Evolutionary conservation across 1,140 invertebrate genomes (phyloP).

Genomic region (Gerris buenoi): DNA sequence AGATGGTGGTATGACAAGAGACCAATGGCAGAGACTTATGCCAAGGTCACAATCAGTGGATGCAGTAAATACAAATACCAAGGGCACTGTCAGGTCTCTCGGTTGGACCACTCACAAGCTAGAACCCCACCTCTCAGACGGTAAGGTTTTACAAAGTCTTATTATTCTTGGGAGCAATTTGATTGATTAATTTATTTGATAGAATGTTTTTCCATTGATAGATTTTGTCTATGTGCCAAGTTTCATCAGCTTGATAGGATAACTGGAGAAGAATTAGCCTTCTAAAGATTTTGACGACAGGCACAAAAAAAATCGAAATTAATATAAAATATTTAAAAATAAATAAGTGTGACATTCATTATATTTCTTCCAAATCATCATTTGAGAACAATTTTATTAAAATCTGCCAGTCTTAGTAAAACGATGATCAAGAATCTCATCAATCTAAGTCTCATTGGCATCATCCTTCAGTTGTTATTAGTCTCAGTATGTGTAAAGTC

Average conservation of each 20-base stretch:
- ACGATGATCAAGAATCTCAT: not conserved
- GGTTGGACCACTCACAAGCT: conserved; percentile 37
- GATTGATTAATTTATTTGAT: too few species aligned
- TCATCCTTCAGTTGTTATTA: not conserved
- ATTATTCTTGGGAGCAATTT: too few species aligned
- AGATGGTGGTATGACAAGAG: conserved; percentile 26
- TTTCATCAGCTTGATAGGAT: too few species aligned
- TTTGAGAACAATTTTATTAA: too few species aligned
- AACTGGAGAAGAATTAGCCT: too few species aligned
- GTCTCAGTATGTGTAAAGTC: not conserved
- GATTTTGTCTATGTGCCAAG: too few species aligned
- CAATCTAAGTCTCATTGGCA: not conserved
- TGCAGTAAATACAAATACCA: conserved; percentile 58
- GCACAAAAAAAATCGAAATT: too few species aligned
- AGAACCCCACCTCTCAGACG: conserved; percentile 29
- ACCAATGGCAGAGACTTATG: conserved; percentile 34
- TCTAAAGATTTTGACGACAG: too few species aligned
- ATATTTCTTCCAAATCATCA: too few species aligned
- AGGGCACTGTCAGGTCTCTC: conserved; percentile 49
- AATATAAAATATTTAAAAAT: too few species aligned
- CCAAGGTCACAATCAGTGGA: conserved; percentile 56
- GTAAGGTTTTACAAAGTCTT: conserved; percentile 25
- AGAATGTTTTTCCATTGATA: too few species aligned
- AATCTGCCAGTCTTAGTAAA: not conserved
- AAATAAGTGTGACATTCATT: too few species aligned